Base-by-base conservation (phyloP, 2,113 vertebrate species). In the Entelurus aequoreus region DNA sequence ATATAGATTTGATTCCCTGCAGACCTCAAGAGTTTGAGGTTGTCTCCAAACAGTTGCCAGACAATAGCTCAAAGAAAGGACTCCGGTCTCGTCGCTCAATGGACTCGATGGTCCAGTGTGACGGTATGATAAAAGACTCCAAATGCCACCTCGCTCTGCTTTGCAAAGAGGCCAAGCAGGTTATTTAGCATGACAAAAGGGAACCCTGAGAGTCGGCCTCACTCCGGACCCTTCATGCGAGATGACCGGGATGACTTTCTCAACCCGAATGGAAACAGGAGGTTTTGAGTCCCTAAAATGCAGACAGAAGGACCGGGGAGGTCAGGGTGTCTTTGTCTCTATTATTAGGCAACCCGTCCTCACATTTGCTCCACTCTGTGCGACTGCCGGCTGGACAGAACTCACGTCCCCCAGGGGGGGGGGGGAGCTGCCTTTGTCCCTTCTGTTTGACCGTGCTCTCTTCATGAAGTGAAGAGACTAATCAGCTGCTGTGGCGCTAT, bases 181-280 rank as follows among this genome's bases (percentile, higher is more conserved):
- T 90, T 84, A 85, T 84, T 93, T 91, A 91, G 72, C 90, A 91
- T 90, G 88, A 93, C 90, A 93, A 94, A 90, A 72, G 83, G 82
- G 81, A 78, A 80, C 66, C 54, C 84, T 68, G 72, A 76, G 73
- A 73, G 62, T 8, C 40, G 84, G 87, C 80, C 75, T 66, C 74
- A 83, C 82, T 84, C 61, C 60, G 79, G 88, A 90, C 90, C 81
- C 80, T 10, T 61, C 79, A 84, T 72, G 47, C n/a, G 78, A 84
- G 71, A 84, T 79, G 87, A 84, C 86, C 66, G 75, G 62, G 75
- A 72, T 72, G 78, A 88, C 84, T 81, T 85, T 81, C 72, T 75
- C 86, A 72, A 85, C 86, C 79, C 82, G 83, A 84, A 88, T 87
- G 82, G 87, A 82, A 89, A 73, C 60, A 65, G 72, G 60, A 54